Percentiles rank a stretch among this genome's conserved stretches.
phyloP scores from a whole-genome alignment of 2,113 vertebrate genomes.

The Scortum barcoo region DNA sequence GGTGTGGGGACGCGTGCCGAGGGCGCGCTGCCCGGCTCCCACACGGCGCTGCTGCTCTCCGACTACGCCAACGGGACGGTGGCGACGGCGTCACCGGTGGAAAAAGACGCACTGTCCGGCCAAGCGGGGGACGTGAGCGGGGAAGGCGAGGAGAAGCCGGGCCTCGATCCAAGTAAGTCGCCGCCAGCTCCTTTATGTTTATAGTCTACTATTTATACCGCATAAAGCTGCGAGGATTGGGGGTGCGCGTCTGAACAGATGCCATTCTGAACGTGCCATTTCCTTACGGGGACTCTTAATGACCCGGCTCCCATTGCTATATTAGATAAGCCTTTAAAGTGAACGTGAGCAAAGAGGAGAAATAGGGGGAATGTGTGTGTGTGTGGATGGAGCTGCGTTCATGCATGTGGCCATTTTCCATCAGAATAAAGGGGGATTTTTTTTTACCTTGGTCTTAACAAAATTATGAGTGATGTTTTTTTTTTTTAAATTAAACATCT shows the following conservation, averaged over 20 bases:
- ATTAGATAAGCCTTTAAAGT: slow-evolving; percentile 50
- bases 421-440: neutral
- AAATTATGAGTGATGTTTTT: slow-evolving; percentile 37
- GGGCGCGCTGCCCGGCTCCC: slow-evolving; percentile 89
- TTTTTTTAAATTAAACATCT: neutral
- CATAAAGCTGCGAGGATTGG: slow-evolving; percentile 49
- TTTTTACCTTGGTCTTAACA: neutral
- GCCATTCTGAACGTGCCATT: slow-evolving; percentile 75
- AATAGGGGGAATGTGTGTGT: neutral
- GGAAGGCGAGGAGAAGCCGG: slow-evolving; percentile 91
- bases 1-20: slow-evolving; percentile 87
- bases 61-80: slow-evolving; percentile 91
- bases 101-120: slow-evolving; percentile 89
- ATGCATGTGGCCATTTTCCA: neutral
- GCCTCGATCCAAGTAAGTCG: slow-evolving; percentile 94
- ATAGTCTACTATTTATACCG: slow-evolving; percentile 60
- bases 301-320: slow-evolving; percentile 57
- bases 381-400: slow-evolving; percentile 22
- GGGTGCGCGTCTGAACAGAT: slow-evolving; percentile 60
- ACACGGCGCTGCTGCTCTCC: slow-evolving; percentile 91
- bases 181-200: slow-evolving; percentile 66
- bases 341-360: slow-evolving; percentile 14
- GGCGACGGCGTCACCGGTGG: slow-evolving; percentile 88
- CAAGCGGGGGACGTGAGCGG: slow-evolving; percentile 88
- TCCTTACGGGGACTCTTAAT: slow-evolving; percentile 69